A percentile compares a stretch with the other conserved stretches of the same genome.
phyloP scores from a whole-genome alignment of 37 sponge, comb jelly and placozoan species.

The Agelas oroides region DNA sequence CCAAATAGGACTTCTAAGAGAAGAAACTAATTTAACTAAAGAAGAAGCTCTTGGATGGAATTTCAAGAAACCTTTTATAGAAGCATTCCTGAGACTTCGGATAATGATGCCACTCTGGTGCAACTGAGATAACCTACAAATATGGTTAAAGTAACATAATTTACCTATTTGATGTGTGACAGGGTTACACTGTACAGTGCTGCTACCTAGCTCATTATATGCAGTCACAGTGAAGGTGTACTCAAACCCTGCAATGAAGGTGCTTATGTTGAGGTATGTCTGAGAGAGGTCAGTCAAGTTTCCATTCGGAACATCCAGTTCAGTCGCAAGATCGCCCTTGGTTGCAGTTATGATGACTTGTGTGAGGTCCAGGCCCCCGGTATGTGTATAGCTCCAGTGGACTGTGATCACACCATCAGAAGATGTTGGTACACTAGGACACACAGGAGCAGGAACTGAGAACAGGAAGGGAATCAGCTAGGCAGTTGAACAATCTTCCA shows the following conservation, averaged over 20 bases:
- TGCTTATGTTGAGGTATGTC: background rate
- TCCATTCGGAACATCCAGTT: too few species aligned
- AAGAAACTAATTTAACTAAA: too few species aligned
- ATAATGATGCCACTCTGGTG: too few species aligned
- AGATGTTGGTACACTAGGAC: background rate
- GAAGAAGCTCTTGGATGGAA: too few species aligned
- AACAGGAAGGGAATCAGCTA: too few species aligned
- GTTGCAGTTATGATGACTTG: background rate
- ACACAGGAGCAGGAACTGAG: too few species aligned
- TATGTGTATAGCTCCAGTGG: conserved; percentile 8
- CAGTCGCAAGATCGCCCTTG: background rate
- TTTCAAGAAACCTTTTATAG: too few species aligned
- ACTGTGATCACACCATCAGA: background rate
- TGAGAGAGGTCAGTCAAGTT: background rate
- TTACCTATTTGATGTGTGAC: conserved; percentile 16
- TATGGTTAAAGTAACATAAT: too few species aligned
- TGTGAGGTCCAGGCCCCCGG: conserved; percentile 36
- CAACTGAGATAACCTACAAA: too few species aligned
- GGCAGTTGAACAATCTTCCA: too few species aligned
- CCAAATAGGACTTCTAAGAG: too few species aligned
- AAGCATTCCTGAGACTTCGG: too few species aligned
- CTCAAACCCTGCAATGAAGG: background rate
- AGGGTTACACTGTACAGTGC: background rate
- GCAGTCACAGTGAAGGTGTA: conserved; percentile 5
- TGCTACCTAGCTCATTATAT: background rate